Percentiles rank a stretch among this genome's conserved stretches.
Conservation (phyloP, 2,888 invertebrate genomes). For the Calameuta pallipes region DNA sequence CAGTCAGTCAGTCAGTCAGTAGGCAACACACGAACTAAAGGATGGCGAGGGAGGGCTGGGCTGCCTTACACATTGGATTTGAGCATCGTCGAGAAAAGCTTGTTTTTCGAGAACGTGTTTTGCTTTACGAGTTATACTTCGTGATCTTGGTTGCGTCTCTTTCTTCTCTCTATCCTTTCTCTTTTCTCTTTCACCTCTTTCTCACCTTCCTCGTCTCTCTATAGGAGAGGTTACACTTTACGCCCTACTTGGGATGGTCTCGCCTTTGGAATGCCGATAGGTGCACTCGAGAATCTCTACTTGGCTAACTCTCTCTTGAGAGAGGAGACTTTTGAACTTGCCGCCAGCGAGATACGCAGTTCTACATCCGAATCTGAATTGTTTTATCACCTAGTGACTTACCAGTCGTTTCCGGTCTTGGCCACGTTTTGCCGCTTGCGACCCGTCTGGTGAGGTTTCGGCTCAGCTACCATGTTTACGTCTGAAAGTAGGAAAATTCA, state of each 20-base stretch:
- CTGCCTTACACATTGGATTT: neutral
- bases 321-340: too few species aligned
- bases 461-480: slow-evolving; percentile 82
- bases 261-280: too few species aligned
- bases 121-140: neutral
- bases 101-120: slow-evolving; percentile 6
- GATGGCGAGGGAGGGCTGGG: neutral
- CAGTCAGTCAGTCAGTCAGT: neutral
- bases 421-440: slow-evolving; percentile 75
- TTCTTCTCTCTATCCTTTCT: neutral
- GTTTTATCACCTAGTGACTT: slow-evolving; percentile 52
- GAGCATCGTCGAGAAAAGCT: neutral
- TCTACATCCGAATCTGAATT: too few species aligned
- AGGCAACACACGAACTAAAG: neutral
- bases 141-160: too few species aligned
- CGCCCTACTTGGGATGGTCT: too few species aligned
- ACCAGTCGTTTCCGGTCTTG: slow-evolving; percentile 77
- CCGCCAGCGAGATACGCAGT: too few species aligned
- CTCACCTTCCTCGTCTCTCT: neutral
- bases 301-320: too few species aligned
- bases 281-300: too few species aligned
- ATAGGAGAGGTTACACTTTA: too few species aligned
- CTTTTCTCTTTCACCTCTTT: neutral
- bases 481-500: slow-evolving; percentile 67
- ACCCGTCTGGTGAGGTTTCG: slow-evolving; percentile 78